phyloP scores from a whole-genome alignment of 2,888 invertebrate genomes.

The Anagyrus pseudococci region DNA sequence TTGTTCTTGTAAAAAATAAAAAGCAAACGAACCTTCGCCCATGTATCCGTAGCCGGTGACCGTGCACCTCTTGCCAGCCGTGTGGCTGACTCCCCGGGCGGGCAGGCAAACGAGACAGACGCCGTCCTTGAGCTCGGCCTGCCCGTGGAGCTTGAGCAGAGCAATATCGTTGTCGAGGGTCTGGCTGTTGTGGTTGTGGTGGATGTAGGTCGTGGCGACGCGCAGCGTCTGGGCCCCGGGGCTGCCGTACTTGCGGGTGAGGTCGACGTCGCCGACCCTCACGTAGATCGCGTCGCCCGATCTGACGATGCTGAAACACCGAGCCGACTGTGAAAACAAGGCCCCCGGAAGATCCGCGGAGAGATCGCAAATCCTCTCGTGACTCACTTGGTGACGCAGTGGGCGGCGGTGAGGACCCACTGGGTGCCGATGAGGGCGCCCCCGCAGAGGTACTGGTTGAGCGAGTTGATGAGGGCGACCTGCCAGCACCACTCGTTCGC shows the following conservation, averaged over 20 bases:
- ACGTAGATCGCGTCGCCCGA: slow-evolving; percentile 94
- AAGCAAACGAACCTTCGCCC: slow-evolving; percentile 78
- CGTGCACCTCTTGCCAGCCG: slow-evolving; percentile 89
- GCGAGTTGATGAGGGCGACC: slow-evolving; percentile 89
- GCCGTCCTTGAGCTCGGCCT: slow-evolving; percentile 86
- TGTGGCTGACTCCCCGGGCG: slow-evolving; percentile 85
- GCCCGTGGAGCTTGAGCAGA: slow-evolving; percentile 84
- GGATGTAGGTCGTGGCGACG: slow-evolving; percentile 92
- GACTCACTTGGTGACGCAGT: slow-evolving; percentile 90
- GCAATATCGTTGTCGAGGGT: slow-evolving; percentile 95
- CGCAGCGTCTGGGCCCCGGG: slow-evolving; percentile 89
- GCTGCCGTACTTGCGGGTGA: slow-evolving; percentile 89
- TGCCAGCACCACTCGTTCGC: slow-evolving; percentile 97
- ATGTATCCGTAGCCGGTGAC: slow-evolving; percentile 95
- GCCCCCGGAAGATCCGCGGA: too few species aligned
- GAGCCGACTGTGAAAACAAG: background rate
- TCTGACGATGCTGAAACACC: slow-evolving; percentile 78
- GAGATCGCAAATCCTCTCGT: too few species aligned
- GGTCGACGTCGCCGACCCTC: slow-evolving; percentile 89
- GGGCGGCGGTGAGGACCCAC: slow-evolving; percentile 93
- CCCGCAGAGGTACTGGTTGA: slow-evolving; percentile 93
- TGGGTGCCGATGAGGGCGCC: slow-evolving; percentile 92
- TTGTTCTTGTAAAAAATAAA: too few species aligned
- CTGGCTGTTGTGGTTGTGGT: slow-evolving; percentile 94
- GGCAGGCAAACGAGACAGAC: slow-evolving; percentile 87